Conservation (phyloP, 2,797 vertebrate genomes). For the Steatocranus sp. region DNA sequence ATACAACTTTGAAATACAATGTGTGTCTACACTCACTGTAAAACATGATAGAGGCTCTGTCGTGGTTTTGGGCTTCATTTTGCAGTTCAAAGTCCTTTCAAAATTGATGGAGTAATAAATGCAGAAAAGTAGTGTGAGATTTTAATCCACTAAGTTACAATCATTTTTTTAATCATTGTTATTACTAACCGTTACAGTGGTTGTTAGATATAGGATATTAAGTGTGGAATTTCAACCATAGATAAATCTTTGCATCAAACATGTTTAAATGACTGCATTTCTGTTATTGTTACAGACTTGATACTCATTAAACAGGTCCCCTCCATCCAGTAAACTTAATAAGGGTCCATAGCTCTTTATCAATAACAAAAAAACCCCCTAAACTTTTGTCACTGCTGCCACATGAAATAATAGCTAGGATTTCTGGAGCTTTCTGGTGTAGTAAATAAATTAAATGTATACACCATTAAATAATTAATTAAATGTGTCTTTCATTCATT, state of each 20-base stretch:
- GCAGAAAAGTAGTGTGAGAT: not conserved
- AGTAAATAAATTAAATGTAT: not conserved
- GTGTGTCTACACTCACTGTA: not conserved
- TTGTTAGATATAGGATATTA: not conserved
- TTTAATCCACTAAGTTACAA: not conserved
- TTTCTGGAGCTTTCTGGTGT: not conserved
- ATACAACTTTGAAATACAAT: not conserved
- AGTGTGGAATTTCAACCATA: not conserved
- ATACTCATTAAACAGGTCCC: not conserved
- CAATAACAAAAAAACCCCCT: accelerated
- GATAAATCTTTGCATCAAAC: not conserved
- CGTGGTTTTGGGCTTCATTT: not conserved
- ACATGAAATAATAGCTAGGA: not conserved
- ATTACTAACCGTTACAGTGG: not conserved
- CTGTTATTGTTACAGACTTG: not conserved
- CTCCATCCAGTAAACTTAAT: not conserved
- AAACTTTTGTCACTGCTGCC: not conserved
- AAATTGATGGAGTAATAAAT: not conserved
- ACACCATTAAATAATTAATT: not conserved
- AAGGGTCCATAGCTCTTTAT: not conserved
- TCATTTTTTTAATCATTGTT: not conserved
- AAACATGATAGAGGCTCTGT: not conserved
- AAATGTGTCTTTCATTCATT: not conserved
- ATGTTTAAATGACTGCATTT: not conserved
- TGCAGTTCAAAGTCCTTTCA: not conserved